Evolutionary conservation across 2,888 invertebrate genomes (phyloP), one percentile per base, ranked within the genome.

Genomic region (Euplexia lucipara): DNA sequence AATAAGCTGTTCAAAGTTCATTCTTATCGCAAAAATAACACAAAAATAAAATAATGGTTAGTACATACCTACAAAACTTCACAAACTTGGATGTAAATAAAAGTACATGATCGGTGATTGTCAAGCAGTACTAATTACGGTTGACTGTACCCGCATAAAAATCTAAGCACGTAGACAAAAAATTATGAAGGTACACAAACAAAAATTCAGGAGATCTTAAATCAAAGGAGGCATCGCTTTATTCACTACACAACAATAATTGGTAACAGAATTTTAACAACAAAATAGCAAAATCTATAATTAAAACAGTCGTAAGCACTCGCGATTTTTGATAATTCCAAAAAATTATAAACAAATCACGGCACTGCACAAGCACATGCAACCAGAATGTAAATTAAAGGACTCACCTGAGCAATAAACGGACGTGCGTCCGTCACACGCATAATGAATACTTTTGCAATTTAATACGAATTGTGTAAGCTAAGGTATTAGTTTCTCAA

Each of bases 401-500:
- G 70, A 92, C 94, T 94, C 87, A 94, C 94, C 94, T 86, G 78
- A 84, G 81, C 79, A 88, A 86, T 83, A 85, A 90, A 92, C 91
- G 90, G 90, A 88, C 93, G 90, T 93, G 90, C 87, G 88, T 86
- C 90, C 84, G 81, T 86, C 86, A 84, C 85, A 87, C 86, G 86
- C 89, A 91, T 88, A 73, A 80, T 64, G 82, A 86, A 83, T 87
- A 86, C 81, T 88, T 90, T 92, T 86, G 89, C 86, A 85, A 91
- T 88, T 77, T 78, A 76, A 62, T 88, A 86, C 81, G 83, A 90
- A 88, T 90, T 85, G 86, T 86, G 86, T 88, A 91, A 88, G 88
- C 84, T 88, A 90, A 78, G 83, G 87, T 85, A 79, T 87, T 88
- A 81, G 82, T 88, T 87, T 88, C 84, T 84, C 80, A 65, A 80